These are phyloP conservation scores for Drosophila pseudotakahashii DNA, from an alignment of 2,888 invertebrate genomes.

Conservation along the genomic window DNA sequence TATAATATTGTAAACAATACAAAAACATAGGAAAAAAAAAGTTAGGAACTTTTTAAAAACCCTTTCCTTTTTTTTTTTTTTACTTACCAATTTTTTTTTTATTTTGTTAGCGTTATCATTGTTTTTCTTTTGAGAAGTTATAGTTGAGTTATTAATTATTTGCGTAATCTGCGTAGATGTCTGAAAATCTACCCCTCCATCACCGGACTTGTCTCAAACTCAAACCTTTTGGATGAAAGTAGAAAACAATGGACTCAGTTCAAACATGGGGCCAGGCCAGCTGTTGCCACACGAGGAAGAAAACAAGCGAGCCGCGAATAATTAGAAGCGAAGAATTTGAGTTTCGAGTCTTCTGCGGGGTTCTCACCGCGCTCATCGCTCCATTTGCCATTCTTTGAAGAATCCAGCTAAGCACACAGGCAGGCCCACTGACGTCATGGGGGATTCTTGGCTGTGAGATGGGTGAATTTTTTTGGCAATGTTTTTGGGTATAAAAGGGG, in stretches of 20 bases:
- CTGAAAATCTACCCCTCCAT: background rate
- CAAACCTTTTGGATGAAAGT: slow-evolving; percentile 2
- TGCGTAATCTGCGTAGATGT: slow-evolving; percentile 14
- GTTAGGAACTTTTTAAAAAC: too few relatives aligned
- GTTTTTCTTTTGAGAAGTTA: background rate
- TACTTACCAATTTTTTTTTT: background rate
- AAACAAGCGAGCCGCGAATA: background rate
- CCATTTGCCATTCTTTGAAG: slow-evolving; percentile 1
- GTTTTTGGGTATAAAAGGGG: slow-evolving; percentile 47
- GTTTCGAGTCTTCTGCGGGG: background rate
- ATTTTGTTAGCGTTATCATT: background rate
- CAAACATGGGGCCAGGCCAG: slow-evolving; percentile 23
- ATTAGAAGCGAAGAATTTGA: slow-evolving; percentile 2
- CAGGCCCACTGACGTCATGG: slow-evolving; percentile 6
- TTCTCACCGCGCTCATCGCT: too few relatives aligned
- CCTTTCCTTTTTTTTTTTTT: too few relatives aligned
- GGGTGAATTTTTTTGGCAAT: background rate
- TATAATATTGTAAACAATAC: too few relatives aligned
- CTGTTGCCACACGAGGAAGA: slow-evolving; percentile 17
- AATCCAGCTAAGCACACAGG: slow-evolving; percentile 47
- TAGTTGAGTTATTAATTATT: background rate
- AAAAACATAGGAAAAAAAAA: too few relatives aligned
- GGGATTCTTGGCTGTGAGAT: slow-evolving; percentile 10
- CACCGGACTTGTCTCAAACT: background rate
- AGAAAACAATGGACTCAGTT: slow-evolving; percentile 1